A percentile compares a stretch with the other conserved stretches of the same genome.
phyloP scores from a whole-genome alignment of 2,797 vertebrate species.

The Oreochromis mossambicus region DNA sequence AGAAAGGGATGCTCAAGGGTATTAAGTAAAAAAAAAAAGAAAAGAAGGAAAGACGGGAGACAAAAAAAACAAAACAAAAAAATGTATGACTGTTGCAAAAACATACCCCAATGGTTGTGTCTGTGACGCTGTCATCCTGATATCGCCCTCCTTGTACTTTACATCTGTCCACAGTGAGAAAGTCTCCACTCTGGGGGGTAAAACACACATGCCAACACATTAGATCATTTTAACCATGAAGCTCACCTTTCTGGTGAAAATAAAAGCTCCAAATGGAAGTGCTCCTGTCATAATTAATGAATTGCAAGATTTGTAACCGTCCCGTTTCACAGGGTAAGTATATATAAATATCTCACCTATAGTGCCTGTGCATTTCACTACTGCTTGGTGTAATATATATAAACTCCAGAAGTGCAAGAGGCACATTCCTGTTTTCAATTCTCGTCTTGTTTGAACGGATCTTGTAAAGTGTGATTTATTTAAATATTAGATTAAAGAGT shows the following conservation, averaged over 20 bases:
- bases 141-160: slow-evolving; percentile 63
- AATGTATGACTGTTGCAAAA: slow-evolving; percentile 1
- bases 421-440: neutral
- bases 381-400: neutral
- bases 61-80: neutral
- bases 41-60: neutral
- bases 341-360: neutral
- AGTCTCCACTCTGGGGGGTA: slow-evolving; percentile 67
- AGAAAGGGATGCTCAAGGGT: neutral
- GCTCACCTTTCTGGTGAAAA: neutral
- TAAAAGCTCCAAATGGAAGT: neutral
- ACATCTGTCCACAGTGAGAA: slow-evolving; percentile 73
- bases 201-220: neutral
- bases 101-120: slow-evolving; percentile 61
- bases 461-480: slow-evolving; percentile 22
- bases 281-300: neutral
- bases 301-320: neutral
- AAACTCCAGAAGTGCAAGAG: neutral
- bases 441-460: neutral
- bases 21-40: neutral
- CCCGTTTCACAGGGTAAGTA: neutral
- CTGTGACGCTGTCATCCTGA: slow-evolving; percentile 66
- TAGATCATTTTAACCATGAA: neutral
- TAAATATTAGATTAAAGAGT: slow-evolving; percentile 21
- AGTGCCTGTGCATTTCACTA: neutral